Conservation (phyloP, 2,888 invertebrate species). For the Isotomurus palustris region DNA sequence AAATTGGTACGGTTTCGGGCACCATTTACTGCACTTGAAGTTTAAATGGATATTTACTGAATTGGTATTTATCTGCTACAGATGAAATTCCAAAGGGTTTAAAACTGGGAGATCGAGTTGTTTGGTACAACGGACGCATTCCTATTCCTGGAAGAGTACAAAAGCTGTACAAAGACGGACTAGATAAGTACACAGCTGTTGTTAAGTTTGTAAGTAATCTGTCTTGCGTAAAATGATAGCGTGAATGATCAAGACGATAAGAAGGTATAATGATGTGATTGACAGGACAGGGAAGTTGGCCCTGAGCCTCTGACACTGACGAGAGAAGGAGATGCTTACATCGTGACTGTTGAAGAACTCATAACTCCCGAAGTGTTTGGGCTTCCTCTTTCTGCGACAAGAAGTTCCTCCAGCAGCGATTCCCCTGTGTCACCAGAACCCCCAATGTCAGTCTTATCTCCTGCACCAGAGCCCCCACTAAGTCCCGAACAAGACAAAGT, state of each 20-base stretch:
- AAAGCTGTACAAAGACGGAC: slow-evolving; percentile 31
- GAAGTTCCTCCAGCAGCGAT: background rate
- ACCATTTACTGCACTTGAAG: background rate
- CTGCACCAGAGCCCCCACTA: background rate
- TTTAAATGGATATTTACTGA: background rate
- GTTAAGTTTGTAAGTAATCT: slow-evolving; percentile 33
- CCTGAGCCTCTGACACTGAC: slow-evolving; percentile 21
- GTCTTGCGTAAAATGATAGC: background rate
- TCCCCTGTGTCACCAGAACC: background rate
- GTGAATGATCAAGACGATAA: no score
- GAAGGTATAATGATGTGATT: background rate
- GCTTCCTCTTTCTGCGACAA: background rate
- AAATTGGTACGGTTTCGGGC: slow-evolving; percentile 33
- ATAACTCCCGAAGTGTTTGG: slow-evolving; percentile 26
- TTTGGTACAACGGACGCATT: slow-evolving; percentile 27
- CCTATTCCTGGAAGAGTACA: slow-evolving; percentile 28
- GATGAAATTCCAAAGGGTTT: slow-evolving; percentile 29
- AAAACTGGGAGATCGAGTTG: slow-evolving; percentile 26
- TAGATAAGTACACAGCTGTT: slow-evolving; percentile 35
- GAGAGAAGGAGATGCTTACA: slow-evolving; percentile 36
- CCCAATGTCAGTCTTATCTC: background rate
- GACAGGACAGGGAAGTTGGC: slow-evolving; percentile 24
- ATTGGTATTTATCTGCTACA: background rate
- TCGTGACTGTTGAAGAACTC: slow-evolving; percentile 35
- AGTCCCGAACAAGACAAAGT: background rate